Percentiles rank a stretch among this genome's conserved stretches.
phyloP scores from a whole-genome alignment of 2,797 vertebrate genomes.

The Lagorchestes hirsutus region DNA sequence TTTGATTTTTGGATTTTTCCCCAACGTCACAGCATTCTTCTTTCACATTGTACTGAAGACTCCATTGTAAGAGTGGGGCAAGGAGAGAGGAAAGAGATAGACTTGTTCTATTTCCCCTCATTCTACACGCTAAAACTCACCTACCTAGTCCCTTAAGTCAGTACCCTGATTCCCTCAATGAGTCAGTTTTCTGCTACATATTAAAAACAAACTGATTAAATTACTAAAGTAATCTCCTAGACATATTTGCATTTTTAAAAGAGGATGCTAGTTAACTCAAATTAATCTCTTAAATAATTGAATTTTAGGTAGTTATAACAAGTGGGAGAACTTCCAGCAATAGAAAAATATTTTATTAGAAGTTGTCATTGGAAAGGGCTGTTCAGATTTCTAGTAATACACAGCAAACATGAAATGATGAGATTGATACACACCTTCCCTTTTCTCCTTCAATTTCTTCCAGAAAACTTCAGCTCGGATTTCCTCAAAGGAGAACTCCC shows the following conservation, averaged over 20 bases:
- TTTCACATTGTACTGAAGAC: neutral
- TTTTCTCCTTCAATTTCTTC: constrained; percentile 87
- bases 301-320: constrained; percentile 4
- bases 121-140: neutral
- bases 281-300: constrained; percentile 12
- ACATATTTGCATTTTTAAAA: neutral
- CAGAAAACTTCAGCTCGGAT: constrained; percentile 93
- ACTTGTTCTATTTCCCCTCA: neutral
- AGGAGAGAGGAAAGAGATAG: neutral
- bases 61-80: neutral
- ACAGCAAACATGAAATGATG: constrained; percentile 20
- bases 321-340: constrained; percentile 44
- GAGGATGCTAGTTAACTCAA: constrained; percentile 2
- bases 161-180: neutral
- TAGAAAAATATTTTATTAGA: constrained; percentile 34
- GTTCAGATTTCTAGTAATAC: neutral
- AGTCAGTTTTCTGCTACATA: neutral
- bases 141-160: neutral
- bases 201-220: constrained; percentile 34
- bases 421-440: constrained; percentile 81
- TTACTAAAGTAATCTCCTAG: neutral
- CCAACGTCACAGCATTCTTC: neutral
- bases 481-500: constrained; percentile 97
- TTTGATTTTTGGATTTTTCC: neutral
- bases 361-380: neutral